phyloP scores from a whole-genome alignment of 2,888 invertebrate species.

The Drosophila mimica region DNA sequence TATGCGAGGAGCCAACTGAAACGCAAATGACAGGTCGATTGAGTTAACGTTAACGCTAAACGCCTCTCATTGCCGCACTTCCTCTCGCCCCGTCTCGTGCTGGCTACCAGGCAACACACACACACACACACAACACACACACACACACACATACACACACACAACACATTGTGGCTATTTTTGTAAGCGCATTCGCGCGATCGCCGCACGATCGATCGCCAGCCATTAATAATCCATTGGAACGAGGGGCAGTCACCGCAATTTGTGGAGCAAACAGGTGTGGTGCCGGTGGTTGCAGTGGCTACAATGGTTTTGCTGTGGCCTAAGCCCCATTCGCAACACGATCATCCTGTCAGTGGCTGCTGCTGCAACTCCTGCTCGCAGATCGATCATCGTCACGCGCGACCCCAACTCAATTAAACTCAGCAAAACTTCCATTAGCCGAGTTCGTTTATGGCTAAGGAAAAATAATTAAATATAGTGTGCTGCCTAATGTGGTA shows the following conservation, averaged over 20 bases:
- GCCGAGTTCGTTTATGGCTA: conserved; percentile 60
- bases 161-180: conserved; percentile 72
- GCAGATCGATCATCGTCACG: conserved; percentile 76
- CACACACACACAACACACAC: conserved; percentile 6
- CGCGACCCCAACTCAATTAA: conserved; percentile 65
- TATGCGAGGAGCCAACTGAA: conserved; percentile 78
- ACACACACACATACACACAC: not conserved
- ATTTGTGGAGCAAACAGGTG: conserved; percentile 69
- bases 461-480: conserved; percentile 64
- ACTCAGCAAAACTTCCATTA: conserved; percentile 67
- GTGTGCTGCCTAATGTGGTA: conserved; percentile 14
- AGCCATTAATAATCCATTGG: conserved; percentile 81
- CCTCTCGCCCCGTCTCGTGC: conserved; percentile 46
- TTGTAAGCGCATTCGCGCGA: conserved; percentile 56
- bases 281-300: conserved; percentile 37
- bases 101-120: conserved; percentile 49
- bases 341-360: conserved; percentile 50
- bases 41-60: conserved; percentile 83
- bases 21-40: conserved; percentile 83
- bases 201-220: conserved; percentile 77
- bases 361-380: conserved; percentile 31
- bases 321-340: conserved; percentile 20
- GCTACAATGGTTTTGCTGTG: conserved; percentile 5
- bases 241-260: conserved; percentile 50
- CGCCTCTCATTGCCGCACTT: conserved; percentile 54